Base-by-base conservation (phyloP, 2,113 vertebrate genomes). In the Martes martes region DNA sequence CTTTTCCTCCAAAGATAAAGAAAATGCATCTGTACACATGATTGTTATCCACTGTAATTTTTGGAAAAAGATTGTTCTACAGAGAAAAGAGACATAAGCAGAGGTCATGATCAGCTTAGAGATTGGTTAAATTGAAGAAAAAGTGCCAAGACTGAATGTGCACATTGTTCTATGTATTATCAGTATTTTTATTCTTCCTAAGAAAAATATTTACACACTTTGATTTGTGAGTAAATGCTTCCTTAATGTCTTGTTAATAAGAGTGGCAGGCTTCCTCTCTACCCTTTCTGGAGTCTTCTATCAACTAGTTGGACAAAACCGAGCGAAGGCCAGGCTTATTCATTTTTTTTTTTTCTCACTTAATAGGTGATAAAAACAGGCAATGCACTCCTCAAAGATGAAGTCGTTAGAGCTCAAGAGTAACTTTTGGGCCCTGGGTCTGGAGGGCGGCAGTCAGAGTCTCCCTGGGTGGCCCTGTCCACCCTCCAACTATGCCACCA, bases 221-320 rank as follows among this genome's bases (percentile, higher is more conserved):
- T 59, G 42, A 65, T 91, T 97, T 80, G 36, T 96, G 86, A 96
- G 78, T 96, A 92, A 91, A 80, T 90, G 42, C 42, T 86, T 93
- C 83, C 67, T 94, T 91, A 91, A 55, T 67, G 63, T 45, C 57
- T 94, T 95, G n/a, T 61, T 39, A 87, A 14, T 59, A 83, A 73
- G 59, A 61, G 71, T 61, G 59, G 86, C 71, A 78, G 59, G 31
- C 79, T 91, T 55, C 52, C 61, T 92, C 42, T 10, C 50, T 90
- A 4, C 15, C 31, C 84, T 84, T 88, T 86, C 47, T 78, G 45
- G 45, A 79, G 57, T 91, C 78, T 57, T 83, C 80, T 85, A 24
- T 79, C 10, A 83, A 84, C 59, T 89, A 52, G 57, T 79, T 79
- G n/a, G 79, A 78, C 42, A 96, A 86, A 89, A 74, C 86, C 85